Percentiles rank a stretch among this genome's conserved stretches.
phyloP scores from a whole-genome alignment of 2,888 invertebrate species.

The Mythimna loreyi region DNA sequence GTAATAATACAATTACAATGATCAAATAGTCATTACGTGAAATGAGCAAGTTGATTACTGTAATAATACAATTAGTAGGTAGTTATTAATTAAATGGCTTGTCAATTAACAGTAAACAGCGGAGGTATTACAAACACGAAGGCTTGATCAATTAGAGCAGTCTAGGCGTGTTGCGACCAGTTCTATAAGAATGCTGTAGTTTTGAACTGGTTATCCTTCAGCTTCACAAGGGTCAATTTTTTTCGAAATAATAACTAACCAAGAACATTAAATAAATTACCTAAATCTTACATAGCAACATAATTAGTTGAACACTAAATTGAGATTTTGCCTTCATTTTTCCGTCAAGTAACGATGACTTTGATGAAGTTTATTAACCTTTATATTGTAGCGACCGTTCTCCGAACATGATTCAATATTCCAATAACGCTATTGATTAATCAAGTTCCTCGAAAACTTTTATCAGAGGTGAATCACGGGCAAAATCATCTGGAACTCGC shows the following conservation, averaged over 20 bases:
- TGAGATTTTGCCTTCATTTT: not conserved
- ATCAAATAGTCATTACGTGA: not conserved
- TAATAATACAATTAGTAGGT: constrained; percentile 11
- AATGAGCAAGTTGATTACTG: not conserved
- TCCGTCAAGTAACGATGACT: not conserved
- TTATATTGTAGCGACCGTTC: not conserved
- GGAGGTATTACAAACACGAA: not conserved
- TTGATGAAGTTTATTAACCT: not conserved
- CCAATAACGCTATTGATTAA: constrained; percentile 35
- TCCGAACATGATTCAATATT: constrained; percentile 6
- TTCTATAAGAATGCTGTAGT: not conserved
- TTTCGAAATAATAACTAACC: not conserved
- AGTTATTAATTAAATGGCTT: constrained; percentile 10
- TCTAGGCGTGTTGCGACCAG: not conserved
- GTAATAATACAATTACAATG: not conserved
- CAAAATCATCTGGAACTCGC: constrained; percentile 75
- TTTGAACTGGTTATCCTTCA: not conserved
- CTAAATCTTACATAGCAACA: not conserved
- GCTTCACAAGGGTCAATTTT: not conserved
- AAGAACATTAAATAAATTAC: too few relatives aligned
- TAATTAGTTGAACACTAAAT: not conserved
- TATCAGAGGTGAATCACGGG: constrained; percentile 65
- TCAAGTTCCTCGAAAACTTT: constrained; percentile 59
- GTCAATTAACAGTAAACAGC: constrained; percentile 15
- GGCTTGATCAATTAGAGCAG: not conserved